These are phyloP conservation scores for Lineus longissimus DNA, from an alignment of 1,140 invertebrate species.

Conservation along the genomic window DNA sequence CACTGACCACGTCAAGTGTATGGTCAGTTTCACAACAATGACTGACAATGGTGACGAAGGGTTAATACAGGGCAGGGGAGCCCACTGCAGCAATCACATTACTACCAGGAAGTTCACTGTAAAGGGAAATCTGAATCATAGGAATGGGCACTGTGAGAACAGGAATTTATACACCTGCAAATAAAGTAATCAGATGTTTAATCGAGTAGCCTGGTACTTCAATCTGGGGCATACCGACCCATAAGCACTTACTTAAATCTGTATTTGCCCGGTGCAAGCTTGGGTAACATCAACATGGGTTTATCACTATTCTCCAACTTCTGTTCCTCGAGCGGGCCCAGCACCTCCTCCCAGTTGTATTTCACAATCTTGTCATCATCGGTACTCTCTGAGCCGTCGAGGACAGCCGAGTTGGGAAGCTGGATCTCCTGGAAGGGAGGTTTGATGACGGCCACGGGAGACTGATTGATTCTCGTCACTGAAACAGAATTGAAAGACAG, in stretches of 20 bases:
- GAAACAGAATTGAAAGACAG: conserved; percentile 22
- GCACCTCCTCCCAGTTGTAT: conserved; percentile 88
- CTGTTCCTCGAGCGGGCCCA: conserved; percentile 80
- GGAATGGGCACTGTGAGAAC: too few relatives aligned
- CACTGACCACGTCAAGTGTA: too few relatives aligned
- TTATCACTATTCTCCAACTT: conserved; percentile 65
- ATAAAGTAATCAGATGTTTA: too few relatives aligned
- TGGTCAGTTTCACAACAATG: too few relatives aligned
- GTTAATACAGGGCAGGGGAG: too few relatives aligned
- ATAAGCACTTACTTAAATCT: conserved; percentile 70
- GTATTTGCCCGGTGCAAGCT: conserved; percentile 82
- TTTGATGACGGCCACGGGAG: conserved; percentile 80
- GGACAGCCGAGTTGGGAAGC: conserved; percentile 81
- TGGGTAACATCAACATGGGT: conserved; percentile 77
- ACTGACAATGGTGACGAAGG: too few relatives aligned
- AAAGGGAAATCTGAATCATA: too few relatives aligned
- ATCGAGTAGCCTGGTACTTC: too few relatives aligned
- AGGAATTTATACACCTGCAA: too few relatives aligned
- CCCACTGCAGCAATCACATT: too few relatives aligned
- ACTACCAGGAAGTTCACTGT: too few relatives aligned
- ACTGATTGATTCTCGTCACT: conserved; percentile 79
- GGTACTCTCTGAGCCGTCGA: conserved; percentile 76
- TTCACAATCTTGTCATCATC: conserved; percentile 78
- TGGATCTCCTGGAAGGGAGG: conserved; percentile 80
- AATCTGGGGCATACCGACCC: neutral